Conservation (phyloP, 2,888 invertebrate species). For the Drosophila eohydei region DNA sequence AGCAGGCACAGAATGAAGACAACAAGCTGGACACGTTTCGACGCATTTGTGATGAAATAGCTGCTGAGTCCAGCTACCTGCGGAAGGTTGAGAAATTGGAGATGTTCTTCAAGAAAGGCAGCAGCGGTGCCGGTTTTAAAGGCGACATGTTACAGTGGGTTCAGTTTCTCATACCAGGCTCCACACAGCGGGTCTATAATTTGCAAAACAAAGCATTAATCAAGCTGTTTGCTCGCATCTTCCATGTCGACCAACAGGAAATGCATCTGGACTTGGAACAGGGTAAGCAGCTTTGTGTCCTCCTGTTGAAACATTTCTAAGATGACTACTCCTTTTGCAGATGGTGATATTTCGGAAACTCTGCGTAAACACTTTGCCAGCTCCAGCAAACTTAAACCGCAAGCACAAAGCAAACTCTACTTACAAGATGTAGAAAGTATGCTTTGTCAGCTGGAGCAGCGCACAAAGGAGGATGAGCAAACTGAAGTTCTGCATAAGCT, state of each 20-base stretch:
- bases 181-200: slow-evolving; percentile 94
- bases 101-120: slow-evolving; percentile 88
- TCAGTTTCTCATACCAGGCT: slow-evolving; percentile 92
- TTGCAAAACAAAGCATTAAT: slow-evolving; percentile 95
- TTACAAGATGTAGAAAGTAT: slow-evolving; percentile 92
- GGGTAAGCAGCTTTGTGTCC: slow-evolving; percentile 82
- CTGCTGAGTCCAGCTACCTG: slow-evolving; percentile 91
- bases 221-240: slow-evolving; percentile 94
- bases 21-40: slow-evolving; percentile 91
- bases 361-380: slow-evolving; percentile 91
- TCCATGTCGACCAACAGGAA: slow-evolving; percentile 89
- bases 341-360: slow-evolving; percentile 94
- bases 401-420: slow-evolving; percentile 89
- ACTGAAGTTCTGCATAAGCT: slow-evolving; percentile 90
- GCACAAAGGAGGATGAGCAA: slow-evolving; percentile 96
- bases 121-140: slow-evolving; percentile 88
- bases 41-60: slow-evolving; percentile 91
- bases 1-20: slow-evolving; percentile 86
- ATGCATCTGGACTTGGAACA: slow-evolving; percentile 95
- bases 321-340: slow-evolving; percentile 36
- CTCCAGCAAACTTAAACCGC: slow-evolving; percentile 87
- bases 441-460: slow-evolving; percentile 89
- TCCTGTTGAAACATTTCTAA: background rate
- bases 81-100: slow-evolving; percentile 92
- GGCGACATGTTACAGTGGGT: slow-evolving; percentile 93